Conservation (phyloP, 2,113 vertebrate species). For the Murina feae region DNA sequence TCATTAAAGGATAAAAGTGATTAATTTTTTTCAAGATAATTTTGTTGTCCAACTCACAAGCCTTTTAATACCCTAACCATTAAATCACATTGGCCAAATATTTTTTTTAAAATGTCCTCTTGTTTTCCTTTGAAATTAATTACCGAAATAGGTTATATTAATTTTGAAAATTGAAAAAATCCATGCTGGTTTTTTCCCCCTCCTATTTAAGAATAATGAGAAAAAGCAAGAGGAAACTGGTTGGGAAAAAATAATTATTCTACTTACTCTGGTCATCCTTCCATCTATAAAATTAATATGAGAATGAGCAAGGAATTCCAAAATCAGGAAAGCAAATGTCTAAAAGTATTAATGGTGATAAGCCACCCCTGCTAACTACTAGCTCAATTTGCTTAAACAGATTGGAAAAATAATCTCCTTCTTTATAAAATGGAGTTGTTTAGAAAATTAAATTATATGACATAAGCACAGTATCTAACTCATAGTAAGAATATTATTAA, state of each 20-base stretch:
- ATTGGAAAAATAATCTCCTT: background rate
- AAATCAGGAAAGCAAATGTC: background rate
- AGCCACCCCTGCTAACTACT: background rate
- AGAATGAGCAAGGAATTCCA: background rate
- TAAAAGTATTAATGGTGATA: background rate
- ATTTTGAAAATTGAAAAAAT: conserved; percentile 35
- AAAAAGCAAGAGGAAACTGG: background rate
- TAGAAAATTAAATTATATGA: background rate
- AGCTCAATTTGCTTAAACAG: background rate
- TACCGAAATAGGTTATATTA: conserved; percentile 4
- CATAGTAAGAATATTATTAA: background rate
- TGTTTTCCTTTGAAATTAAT: background rate
- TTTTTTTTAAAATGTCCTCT: conserved; percentile 7
- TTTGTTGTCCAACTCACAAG: background rate
- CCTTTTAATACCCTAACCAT: background rate
- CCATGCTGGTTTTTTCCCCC: background rate
- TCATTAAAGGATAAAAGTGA: conserved; percentile 10
- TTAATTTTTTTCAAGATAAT: conserved; percentile 34
- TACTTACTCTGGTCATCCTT: background rate
- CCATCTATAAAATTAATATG: background rate
- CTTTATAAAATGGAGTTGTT: background rate
- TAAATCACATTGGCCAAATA: background rate
- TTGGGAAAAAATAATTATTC: background rate
- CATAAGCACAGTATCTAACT: background rate
- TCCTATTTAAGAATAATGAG: background rate